Evolutionary conservation across 2,888 invertebrate species (phyloP).

Genomic region (Megaustenia siamemsis): DNA sequence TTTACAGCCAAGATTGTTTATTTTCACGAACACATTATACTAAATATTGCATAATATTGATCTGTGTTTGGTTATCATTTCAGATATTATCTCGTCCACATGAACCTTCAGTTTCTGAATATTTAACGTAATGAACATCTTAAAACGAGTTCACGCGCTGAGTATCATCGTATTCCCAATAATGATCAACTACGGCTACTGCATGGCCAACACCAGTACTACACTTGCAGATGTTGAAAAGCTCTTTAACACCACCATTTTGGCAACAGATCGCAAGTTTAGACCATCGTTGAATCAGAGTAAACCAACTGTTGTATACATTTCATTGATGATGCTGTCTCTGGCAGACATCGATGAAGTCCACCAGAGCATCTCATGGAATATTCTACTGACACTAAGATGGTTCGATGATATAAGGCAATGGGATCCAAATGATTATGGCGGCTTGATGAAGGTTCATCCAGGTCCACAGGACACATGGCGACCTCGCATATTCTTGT

Average conservation of each 20-base stretch:
- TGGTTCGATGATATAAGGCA: slow-evolving; percentile 43
- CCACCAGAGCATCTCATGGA: background rate
- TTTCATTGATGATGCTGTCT: slow-evolving; percentile 3
- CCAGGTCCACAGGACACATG: slow-evolving; percentile 32
- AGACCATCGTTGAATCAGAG: slow-evolving; percentile 23
- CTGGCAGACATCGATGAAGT: slow-evolving; percentile 18
- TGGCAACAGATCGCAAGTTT: background rate
- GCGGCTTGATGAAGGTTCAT: slow-evolving; percentile 19
- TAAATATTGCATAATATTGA: no score
- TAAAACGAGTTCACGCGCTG: background rate
- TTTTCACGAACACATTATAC: no score
- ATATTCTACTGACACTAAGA: background rate
- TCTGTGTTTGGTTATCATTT: background rate
- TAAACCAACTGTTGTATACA: background rate
- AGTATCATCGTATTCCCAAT: background rate
- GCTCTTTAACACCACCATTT: background rate
- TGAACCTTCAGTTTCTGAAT: background rate
- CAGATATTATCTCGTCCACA: no score
- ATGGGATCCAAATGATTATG: slow-evolving; percentile 31
- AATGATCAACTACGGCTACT: background rate
- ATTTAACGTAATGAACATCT: background rate
- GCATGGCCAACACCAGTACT: background rate
- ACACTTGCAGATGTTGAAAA: background rate
- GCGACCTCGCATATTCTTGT: slow-evolving; percentile 41
- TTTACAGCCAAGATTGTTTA: no score